Percentiles rank a stretch among this genome's conserved stretches.
Conservation (phyloP, 92 coral and sea anemone species). For the Metridium senile region DNA sequence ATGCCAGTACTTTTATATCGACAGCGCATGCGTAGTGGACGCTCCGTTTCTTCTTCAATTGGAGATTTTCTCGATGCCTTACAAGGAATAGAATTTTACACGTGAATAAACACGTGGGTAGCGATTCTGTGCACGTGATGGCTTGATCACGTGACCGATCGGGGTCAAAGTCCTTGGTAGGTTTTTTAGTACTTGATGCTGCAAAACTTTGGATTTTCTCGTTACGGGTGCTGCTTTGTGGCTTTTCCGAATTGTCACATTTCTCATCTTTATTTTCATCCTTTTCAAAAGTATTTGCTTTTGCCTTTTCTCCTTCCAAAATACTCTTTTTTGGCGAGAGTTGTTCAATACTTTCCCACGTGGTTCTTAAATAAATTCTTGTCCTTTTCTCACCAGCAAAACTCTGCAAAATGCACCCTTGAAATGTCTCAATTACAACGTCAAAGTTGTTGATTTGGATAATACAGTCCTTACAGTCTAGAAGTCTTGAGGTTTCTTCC, state of each 20-base stretch:
- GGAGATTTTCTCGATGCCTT: conserved; percentile 42
- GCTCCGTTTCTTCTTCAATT: conserved; percentile 15
- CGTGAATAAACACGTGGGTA: conserved; percentile 11
- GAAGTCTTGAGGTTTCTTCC: background rate
- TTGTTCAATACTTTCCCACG: conserved; percentile 35
- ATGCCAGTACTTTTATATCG: conserved; percentile 55
- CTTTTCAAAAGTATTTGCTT: background rate
- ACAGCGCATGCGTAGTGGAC: conserved; percentile 64
- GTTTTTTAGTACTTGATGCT: background rate
- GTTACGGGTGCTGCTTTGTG: background rate
- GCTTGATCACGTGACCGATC: conserved; percentile 5
- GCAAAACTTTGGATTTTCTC: background rate
- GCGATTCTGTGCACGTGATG: conserved; percentile 9
- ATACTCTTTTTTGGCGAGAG: conserved; percentile 9
- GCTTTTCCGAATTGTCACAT: background rate
- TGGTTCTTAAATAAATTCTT: conserved; percentile 52
- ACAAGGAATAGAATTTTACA: conserved; percentile 33
- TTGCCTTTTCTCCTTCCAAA: background rate
- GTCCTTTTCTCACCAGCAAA: conserved; percentile 11
- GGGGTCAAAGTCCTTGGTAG: background rate
- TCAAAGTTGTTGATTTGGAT: conserved; percentile 57
- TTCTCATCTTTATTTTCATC: background rate
- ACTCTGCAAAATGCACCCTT: conserved; percentile 12
- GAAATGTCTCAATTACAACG: conserved; percentile 61
- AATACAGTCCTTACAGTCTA: conserved; percentile 36